These are phyloP conservation scores for Scomber colias DNA, from an alignment of 2,113 vertebrate genomes.

Conservation along the genomic window DNA sequence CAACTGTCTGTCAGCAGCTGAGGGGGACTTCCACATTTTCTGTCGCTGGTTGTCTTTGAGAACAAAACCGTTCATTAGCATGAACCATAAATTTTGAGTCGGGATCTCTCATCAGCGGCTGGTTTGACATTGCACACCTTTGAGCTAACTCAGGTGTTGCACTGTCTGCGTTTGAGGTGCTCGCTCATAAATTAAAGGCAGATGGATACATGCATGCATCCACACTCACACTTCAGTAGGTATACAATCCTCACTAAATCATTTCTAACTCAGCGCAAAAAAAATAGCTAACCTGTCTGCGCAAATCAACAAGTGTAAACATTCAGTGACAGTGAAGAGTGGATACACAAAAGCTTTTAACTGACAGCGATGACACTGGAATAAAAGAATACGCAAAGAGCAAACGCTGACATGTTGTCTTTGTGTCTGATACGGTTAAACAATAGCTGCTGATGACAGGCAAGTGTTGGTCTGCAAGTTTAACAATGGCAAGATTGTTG, in stretches of 20 bases:
- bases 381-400: constrained; percentile 35
- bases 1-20: constrained; percentile 67
- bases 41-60: constrained; percentile 36
- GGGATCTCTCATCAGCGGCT: constrained; percentile 60
- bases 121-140: constrained; percentile 8
- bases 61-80: constrained; percentile 68
- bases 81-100: constrained; percentile 47
- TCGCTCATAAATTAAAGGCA: constrained; percentile 22
- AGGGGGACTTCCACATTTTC: constrained; percentile 70
- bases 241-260: constrained; percentile 16
- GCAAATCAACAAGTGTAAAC: constrained; percentile 23
- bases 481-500: constrained; percentile 11
- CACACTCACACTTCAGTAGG: constrained; percentile 5
- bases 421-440: constrained; percentile 50
- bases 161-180: constrained; percentile 20
- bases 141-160: constrained; percentile 16
- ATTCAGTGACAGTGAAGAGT: constrained; percentile 19
- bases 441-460: constrained; percentile 62
- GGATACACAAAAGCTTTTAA: constrained; percentile 34
- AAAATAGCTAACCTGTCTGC: constrained; percentile 43
- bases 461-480: constrained; percentile 2
- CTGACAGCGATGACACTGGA: constrained; percentile 48
- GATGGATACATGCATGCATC: constrained; percentile 5
- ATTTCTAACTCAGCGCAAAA: constrained; percentile 13
- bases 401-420: constrained; percentile 41